Percentiles rank a stretch among this genome's conserved stretches.
Conservation (phyloP, 2,113 vertebrate species). For the Mirza zaza region DNA sequence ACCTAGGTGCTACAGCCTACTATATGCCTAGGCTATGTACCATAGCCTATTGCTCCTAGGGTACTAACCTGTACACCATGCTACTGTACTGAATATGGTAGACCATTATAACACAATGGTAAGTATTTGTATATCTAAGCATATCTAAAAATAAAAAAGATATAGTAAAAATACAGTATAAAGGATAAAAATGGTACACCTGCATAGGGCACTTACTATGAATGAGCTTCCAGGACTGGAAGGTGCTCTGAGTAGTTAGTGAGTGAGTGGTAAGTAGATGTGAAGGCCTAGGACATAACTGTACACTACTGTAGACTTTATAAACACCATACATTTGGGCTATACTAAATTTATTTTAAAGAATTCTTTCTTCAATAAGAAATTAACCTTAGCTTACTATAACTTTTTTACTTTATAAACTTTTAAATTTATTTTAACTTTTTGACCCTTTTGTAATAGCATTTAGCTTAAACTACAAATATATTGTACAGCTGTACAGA, state of each 20-base stretch:
- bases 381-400: background rate
- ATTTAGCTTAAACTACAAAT: background rate
- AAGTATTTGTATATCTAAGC: background rate
- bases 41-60: background rate
- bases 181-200: background rate
- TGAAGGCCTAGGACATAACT: background rate
- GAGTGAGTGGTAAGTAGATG: background rate
- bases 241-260: background rate
- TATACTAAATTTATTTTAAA: background rate
- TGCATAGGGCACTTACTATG: background rate
- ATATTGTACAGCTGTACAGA: background rate
- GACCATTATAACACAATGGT: background rate
- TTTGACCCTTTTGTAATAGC: background rate
- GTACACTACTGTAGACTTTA: background rate
- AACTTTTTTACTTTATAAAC: background rate
- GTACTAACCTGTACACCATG: background rate
- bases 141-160: background rate
- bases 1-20: background rate
- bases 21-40: background rate
- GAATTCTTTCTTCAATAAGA: background rate
- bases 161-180: background rate
- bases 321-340: background rate
- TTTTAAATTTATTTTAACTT: background rate
- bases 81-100: background rate
- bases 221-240: background rate